phyloP scores from a whole-genome alignment of 2,113 vertebrate species.

The Gadus macrocephalus region DNA sequence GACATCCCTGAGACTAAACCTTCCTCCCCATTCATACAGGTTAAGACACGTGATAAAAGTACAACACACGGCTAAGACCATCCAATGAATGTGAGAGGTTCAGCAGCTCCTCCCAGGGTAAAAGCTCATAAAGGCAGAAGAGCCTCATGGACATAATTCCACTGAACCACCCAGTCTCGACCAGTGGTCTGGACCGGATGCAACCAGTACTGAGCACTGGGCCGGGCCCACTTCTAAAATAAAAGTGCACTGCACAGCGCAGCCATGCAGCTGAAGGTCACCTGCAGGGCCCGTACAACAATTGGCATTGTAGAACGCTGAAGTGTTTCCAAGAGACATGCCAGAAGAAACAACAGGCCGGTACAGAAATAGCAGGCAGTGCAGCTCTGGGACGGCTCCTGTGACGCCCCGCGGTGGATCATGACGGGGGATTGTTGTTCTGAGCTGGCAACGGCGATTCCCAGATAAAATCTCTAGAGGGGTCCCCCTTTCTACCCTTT shows the following conservation, averaged over 20 bases:
- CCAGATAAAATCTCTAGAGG: slow-evolving; percentile 40
- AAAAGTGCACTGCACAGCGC: slow-evolving; percentile 35
- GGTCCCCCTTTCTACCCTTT: slow-evolving; percentile 14
- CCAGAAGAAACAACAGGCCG: slow-evolving; percentile 52
- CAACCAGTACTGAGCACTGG: background rate
- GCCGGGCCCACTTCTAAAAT: slow-evolving; percentile 14
- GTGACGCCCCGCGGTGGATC: slow-evolving; percentile 15
- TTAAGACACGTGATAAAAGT: too few species aligned
- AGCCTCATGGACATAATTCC: too few species aligned
- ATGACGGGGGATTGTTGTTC: slow-evolving; percentile 41
- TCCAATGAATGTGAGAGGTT: too few species aligned
- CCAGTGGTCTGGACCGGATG: too few species aligned
- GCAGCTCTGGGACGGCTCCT: slow-evolving; percentile 48
- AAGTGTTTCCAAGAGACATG: slow-evolving; percentile 54
- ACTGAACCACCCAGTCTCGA: too few species aligned
- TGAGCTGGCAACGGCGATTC: slow-evolving; percentile 41
- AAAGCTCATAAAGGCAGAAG: background rate
- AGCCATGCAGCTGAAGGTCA: slow-evolving; percentile 68
- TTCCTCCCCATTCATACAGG: too few species aligned
- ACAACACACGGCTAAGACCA: background rate
- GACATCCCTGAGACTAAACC: too few species aligned
- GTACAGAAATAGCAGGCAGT: slow-evolving; percentile 65
- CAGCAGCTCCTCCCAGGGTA: background rate
- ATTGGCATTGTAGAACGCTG: slow-evolving; percentile 57
- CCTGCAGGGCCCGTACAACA: slow-evolving; percentile 42